Evolutionary conservation across 1,140 invertebrate species (phyloP), one percentile per base, ranked within the genome.

Genomic region (Trigoniulus corallinus): DNA sequence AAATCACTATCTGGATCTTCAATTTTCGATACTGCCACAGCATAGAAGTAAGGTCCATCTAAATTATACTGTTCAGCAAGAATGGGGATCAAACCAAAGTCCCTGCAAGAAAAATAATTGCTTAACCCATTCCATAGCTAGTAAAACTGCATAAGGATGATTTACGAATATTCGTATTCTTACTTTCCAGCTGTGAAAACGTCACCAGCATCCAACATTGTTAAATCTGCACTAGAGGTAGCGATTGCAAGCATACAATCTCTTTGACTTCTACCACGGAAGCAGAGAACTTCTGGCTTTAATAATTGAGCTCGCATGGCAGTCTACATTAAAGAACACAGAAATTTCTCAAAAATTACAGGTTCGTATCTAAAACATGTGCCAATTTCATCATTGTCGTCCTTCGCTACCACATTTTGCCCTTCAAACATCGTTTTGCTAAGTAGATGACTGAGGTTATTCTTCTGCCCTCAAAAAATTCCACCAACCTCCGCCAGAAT

Each of bases 1-100:
- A 96, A 64, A 58, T 89, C 87, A 0, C 91, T 89, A 39, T 76
- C 76, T 0, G 81, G 76, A 63, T 92, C 88, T 47, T 84, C 79
- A 62, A 88, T 82, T 64, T 88, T 89, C 0, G 85, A 83, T 0
- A 98, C 85, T 12, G 89, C 92, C 1, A 97, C 92, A 0, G 87
- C 88, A 65, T 94, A 96, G 67, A 94, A 96, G 60, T 84, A 81
- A 0, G 82, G 78, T 51, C 81, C 75, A 40, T 79, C 80, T 34
- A 85, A 73, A 63, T 91, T 86, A 62, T 92, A 93, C 3, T 89
- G 77, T 73, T 93, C 88, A 1, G 84, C 78, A 63, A 94, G 80
- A 60, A 93, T 85, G 0, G 89, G 88, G 48, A 92, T 76, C 1
- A 92, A 67, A 13, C 80, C 74, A 58, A 80, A 87, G 18, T 75